Evolutionary conservation across 2,113 vertebrate genomes (phyloP), one percentile per base, ranked within the genome.

Genomic region (Cisticola juncidis): DNA sequence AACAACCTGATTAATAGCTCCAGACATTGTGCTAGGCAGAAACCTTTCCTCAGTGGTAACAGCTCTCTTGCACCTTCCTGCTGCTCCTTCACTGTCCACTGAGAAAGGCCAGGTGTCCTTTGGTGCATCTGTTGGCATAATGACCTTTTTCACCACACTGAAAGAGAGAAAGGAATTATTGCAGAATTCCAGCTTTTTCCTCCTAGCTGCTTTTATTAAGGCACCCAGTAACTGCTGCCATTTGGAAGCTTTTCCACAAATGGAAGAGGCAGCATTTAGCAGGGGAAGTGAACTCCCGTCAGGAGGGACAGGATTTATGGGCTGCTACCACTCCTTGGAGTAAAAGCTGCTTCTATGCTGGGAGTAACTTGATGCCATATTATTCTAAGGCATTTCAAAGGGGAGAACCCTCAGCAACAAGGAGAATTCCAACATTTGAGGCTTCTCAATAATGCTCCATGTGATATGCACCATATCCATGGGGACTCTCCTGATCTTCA

Each of bases 81-180:
- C 73, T 73, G 90, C 83, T 95, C 91, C 88, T 45, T 98, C 98
- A 99, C 97, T 99, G 99, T 95, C 99, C 99, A 88, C 99, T 99
- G 97, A 99, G 98, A 97, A 99, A 99, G 83, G 99, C 99, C 94
- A 99, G 98, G 78, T 99, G 99, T 93, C 99, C 99, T 98, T 99
- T 99, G 89, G 99, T 99, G 97, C 99, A 99, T 98, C 99, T 99
- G 98, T 99, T 99, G 97, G 99, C 99, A 69, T 99, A 99, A 97
- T 99, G 99, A 95, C 99, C 99, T 97, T 99, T 99, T 96, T 99
- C 99, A 60, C 99, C 99, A 95, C 99, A 99, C 99, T 99, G 74
- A 47, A 96, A 78, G 69, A 91, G 50, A 93, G 40, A 56, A 11
- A 78, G 21, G 40, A 66, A 51, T 89, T 72, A 74, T 26, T 66